phyloP scores from a whole-genome alignment of 2,888 invertebrate genomes.

The Drosophila melanocephala region DNA sequence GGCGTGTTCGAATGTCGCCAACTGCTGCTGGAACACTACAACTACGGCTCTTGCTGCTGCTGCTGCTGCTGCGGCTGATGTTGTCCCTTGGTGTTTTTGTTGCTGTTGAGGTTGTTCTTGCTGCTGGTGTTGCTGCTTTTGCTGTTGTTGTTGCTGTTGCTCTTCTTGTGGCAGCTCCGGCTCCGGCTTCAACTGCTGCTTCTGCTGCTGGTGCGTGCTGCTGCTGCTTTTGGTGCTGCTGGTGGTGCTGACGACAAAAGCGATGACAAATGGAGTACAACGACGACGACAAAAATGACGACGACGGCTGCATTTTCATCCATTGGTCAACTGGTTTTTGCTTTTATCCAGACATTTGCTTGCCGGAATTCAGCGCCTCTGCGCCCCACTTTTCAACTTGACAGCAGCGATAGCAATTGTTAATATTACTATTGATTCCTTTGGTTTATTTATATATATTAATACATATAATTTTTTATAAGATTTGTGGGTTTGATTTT shows the following conservation, averaged over 20 bases:
- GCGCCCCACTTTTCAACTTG: conserved; percentile 23
- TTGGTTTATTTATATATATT: conserved; percentile 5
- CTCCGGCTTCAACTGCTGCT: conserved; percentile 39
- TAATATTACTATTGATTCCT: conserved; percentile 10
- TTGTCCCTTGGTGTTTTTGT: conserved; percentile 40
- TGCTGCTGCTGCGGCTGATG: conserved; percentile 24
- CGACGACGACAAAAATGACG: conserved; percentile 80
- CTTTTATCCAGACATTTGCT: conserved; percentile 80
- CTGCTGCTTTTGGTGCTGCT: conserved; percentile 28
- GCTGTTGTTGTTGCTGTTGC: conserved; percentile 20
- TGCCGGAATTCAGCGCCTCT: conserved; percentile 64
- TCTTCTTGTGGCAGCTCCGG: conserved; percentile 30
- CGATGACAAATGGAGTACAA: conserved; percentile 82
- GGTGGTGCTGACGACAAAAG: conserved; percentile 62
- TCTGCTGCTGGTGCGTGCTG: conserved; percentile 31
- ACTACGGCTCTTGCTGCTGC: conserved; percentile 6
- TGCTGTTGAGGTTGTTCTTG: conserved; percentile 33
- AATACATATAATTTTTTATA: background rate
- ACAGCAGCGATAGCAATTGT: conserved; percentile 10
- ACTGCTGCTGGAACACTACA: conserved; percentile 13
- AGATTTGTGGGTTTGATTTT: conserved; percentile 21
- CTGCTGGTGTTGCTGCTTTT: conserved; percentile 20
- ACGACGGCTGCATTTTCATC: conserved; percentile 83
- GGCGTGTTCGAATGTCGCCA: conserved; percentile 26
- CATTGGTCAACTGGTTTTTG: conserved; percentile 77